phyloP scores from a whole-genome alignment of 2,888 invertebrate species.

The Eurois occulta region DNA sequence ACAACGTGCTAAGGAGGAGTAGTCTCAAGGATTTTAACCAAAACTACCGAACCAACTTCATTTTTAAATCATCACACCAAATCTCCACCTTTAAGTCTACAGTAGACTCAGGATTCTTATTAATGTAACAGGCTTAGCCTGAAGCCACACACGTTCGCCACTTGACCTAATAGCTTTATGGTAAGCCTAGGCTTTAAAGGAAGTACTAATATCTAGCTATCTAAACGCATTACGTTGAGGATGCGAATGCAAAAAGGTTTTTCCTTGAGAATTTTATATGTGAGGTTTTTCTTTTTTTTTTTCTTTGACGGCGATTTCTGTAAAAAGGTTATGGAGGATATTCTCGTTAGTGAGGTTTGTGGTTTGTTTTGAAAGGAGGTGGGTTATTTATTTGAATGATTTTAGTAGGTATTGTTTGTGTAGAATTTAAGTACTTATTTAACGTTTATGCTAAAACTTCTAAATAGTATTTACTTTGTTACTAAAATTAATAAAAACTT shows the following conservation, averaged over 20 bases:
- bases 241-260: conserved; percentile 59
- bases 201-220: conserved; percentile 68
- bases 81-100: conserved; percentile 52
- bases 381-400: neutral
- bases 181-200: conserved; percentile 81
- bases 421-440: neutral
- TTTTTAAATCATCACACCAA: conserved; percentile 15
- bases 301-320: conserved; percentile 28
- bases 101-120: conserved; percentile 67
- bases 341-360: conserved; percentile 24
- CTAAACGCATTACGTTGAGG: conserved; percentile 60
- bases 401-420: neutral
- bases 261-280: conserved; percentile 37
- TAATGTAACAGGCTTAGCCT: conserved; percentile 82
- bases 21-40: too few relatives aligned
- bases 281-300: conserved; percentile 13
- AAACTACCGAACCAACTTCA: neutral
- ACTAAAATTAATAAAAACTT: neutral
- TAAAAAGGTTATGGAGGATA: conserved; percentile 24
- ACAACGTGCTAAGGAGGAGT: too few relatives aligned
- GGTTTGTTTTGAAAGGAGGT: neutral
- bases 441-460: neutral
- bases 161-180: conserved; percentile 83
- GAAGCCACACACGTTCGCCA: conserved; percentile 81
- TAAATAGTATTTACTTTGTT: neutral